Base-by-base conservation (phyloP, 2,888 invertebrate species). In the Scotopteryx bipunctaria region DNA sequence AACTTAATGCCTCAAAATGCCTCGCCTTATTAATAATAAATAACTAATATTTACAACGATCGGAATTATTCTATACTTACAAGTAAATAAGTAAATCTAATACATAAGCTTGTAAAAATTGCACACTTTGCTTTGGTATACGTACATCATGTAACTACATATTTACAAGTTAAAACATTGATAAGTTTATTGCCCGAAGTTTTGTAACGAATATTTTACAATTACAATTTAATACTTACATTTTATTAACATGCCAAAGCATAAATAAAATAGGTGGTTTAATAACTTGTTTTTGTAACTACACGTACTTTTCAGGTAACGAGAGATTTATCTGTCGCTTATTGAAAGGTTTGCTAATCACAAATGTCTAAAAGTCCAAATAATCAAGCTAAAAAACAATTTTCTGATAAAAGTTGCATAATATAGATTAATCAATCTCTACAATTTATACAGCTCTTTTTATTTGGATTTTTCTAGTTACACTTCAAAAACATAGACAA, bases 71-170 rank as follows among this genome's bases (percentile, higher is more conserved):
- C 72, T 84, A 81, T 66, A 75, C 76, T 78, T 79, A 77, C 64
- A 65, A 68, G 63, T 76, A 48, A 43, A 17, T 43, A 73, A 68
- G 47, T 71, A 71, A 49, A 66, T 69, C 80, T 86, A 86, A 76
- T 85, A 84, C 78, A 83, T 82, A 88, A 89, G 88, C 84, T 84
- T 89, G 81, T 85, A 88, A 87, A 88, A 90, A 91, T 91, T 91
- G 90, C 90, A 91, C 90, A 87, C 86, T 76, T 88, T 81, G 83
- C 89, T 91, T 90, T 89, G 90, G 88, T 88, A 88, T 90, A 89
- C 87, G 86, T 87, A 86, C 76, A 85, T n/a, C n/a, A n/a, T 81
- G 83, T 90, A 86, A 72, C 86, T 89, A 89, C 82, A 46, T 89
- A 89, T 90, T 80, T 90, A 90, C 89, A 89, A 60, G 70, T 64